These are phyloP conservation scores for Australoheros scitulus DNA, from an alignment of 2,113 vertebrate genomes.

Conservation along the genomic window DNA sequence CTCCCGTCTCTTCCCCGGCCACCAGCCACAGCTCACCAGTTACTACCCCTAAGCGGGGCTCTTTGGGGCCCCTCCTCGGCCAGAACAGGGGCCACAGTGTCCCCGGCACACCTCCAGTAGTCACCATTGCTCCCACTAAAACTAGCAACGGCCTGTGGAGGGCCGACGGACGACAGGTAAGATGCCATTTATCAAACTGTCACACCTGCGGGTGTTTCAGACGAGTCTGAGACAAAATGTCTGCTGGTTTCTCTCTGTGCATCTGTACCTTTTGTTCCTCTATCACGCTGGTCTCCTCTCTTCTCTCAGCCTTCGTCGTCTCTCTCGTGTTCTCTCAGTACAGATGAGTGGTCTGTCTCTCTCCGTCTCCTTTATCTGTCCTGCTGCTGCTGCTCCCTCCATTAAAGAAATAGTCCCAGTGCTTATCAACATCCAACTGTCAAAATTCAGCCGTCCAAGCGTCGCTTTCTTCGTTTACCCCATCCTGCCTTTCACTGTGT, in stretches of 20 bases:
- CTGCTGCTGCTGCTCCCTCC: conserved; percentile 33
- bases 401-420: conserved; percentile 57
- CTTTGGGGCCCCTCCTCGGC: conserved; percentile 88
- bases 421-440: conserved; percentile 63
- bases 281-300: conserved; percentile 5
- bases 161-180: conserved; percentile 89
- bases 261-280: conserved; percentile 19
- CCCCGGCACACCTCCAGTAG: conserved; percentile 89
- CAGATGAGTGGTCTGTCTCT: conserved; percentile 37
- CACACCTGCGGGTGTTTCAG: conserved; percentile 8
- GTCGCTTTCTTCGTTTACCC: conserved; percentile 4
- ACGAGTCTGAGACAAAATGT: conserved; percentile 27
- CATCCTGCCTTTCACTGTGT: conserved; percentile 31
- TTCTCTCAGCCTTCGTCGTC: not conserved
- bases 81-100: conserved; percentile 85
- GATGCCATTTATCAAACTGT: not conserved
- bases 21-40: conserved; percentile 94
- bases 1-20: conserved; percentile 91
- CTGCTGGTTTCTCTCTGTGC: conserved; percentile 12
- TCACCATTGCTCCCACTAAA: conserved; percentile 95
- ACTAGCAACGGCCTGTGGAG: conserved; percentile 93
- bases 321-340: conserved; percentile 9
- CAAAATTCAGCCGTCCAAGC: conserved; percentile 44
- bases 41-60: conserved; percentile 89
- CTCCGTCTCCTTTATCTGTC: conserved; percentile 16